Percentiles rank a stretch among this genome's conserved stretches.
phyloP scores from a whole-genome alignment of 2,797 vertebrate species.

The Pseudotriccus pelzelni region DNA sequence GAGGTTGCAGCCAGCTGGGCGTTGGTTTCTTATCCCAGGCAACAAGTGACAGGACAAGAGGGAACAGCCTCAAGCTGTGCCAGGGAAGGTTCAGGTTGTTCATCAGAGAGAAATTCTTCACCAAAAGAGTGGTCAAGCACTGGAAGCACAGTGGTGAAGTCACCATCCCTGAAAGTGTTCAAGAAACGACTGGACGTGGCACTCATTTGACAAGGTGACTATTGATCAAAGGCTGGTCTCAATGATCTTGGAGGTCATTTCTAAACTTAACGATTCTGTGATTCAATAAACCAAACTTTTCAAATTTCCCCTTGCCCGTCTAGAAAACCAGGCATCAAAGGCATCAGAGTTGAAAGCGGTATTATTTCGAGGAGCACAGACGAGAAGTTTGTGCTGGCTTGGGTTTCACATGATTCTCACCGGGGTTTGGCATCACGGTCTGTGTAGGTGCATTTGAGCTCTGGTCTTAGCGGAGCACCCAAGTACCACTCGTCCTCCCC shows the following conservation, averaged over 20 bases:
- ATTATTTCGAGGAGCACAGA: not conserved
- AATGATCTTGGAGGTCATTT: not conserved
- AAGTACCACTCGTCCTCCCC: accelerated
- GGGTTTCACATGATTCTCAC: not conserved
- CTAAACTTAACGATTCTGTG: not conserved
- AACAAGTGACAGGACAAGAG: not conserved
- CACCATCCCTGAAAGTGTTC: not conserved
- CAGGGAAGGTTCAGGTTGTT: not conserved
- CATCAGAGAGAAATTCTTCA: not conserved
- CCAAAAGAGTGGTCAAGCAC: not conserved
- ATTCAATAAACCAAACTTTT: not conserved
- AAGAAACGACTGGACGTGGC: accelerated
- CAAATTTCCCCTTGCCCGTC: not conserved
- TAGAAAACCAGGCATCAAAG: not conserved
- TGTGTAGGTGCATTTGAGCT: accelerated
- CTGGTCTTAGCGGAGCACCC: accelerated
- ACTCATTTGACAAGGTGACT: not conserved
- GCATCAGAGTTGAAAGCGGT: not conserved
- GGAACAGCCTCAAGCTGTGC: not conserved
- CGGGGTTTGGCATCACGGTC: accelerated
- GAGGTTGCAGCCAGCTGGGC: no score
- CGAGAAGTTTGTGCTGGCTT: not conserved
- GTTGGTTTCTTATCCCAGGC: no score
- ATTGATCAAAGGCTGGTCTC: accelerated
- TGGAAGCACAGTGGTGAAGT: not conserved